These are phyloP conservation scores for Otolemur crassicaudatus DNA, from an alignment of 2,797 vertebrate genomes.

Conservation along the genomic window DNA sequence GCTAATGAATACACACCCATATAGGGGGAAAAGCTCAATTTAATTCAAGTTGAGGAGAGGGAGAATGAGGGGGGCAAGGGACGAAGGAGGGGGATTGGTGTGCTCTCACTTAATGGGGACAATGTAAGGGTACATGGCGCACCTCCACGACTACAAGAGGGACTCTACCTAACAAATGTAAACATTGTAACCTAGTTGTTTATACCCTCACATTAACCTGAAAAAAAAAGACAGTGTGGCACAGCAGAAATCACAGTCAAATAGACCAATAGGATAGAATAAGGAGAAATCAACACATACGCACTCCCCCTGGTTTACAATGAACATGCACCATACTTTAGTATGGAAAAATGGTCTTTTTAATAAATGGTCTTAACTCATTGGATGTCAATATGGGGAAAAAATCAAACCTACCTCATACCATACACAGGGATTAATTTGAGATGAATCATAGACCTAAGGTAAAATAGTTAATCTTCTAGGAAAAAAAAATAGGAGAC, in stretches of 20 bases:
- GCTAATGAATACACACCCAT: too few relatives aligned
- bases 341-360: background rate
- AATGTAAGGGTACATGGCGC: too few relatives aligned
- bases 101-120: too few relatives aligned
- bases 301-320: background rate
- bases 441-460: background rate
- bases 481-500: background rate
- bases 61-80: too few relatives aligned
- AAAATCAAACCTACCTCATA: background rate
- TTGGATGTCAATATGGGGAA: background rate
- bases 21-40: too few relatives aligned
- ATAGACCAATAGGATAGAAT: background rate
- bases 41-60: too few relatives aligned
- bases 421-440: background rate
- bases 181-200: too few relatives aligned
- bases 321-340: background rate
- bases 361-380: background rate
- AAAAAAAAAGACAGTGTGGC: background rate
- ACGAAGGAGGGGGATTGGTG: too few relatives aligned
- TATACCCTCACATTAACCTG: too few relatives aligned
- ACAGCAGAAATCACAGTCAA: background rate
- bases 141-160: too few relatives aligned
- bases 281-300: background rate
- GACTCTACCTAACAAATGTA: too few relatives aligned
- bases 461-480: background rate